Percentiles rank a stretch among this genome's conserved stretches.
Conservation (phyloP, 2,797 vertebrate species). For the Todus mexicanus region DNA sequence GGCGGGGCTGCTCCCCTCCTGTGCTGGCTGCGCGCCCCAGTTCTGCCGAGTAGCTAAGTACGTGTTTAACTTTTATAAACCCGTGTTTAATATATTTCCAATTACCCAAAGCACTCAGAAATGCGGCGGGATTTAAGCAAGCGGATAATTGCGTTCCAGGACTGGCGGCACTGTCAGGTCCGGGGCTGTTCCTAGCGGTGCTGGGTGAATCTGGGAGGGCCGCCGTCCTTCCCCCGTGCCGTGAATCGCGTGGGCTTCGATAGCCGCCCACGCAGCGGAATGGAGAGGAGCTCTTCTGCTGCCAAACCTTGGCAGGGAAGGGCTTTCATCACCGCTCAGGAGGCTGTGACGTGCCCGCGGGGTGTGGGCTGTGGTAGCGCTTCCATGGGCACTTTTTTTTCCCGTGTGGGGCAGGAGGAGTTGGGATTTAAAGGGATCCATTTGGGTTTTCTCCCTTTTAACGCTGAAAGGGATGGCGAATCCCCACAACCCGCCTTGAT, state of each 20-base stretch:
- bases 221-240: neutral
- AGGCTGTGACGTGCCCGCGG: accelerated
- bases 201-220: neutral
- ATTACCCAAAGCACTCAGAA: neutral
- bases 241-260: neutral
- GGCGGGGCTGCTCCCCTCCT: neutral
- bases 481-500: neutral
- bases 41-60: neutral
- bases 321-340: neutral
- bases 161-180: neutral
- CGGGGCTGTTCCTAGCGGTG: neutral
- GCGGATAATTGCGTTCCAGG: neutral
- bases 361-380: accelerated
- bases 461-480: neutral
- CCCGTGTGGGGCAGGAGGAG: too few species aligned
- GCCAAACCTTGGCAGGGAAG: neutral
- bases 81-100: neutral
- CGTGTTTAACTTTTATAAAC: neutral
- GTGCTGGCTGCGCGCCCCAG: neutral
- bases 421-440: neutral
- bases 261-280: neutral
- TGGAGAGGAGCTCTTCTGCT: neutral
- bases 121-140: neutral
- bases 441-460: too few species aligned
- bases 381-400: neutral